Conservation (phyloP, 1,140 invertebrate species). For the Achroia grisella region DNA sequence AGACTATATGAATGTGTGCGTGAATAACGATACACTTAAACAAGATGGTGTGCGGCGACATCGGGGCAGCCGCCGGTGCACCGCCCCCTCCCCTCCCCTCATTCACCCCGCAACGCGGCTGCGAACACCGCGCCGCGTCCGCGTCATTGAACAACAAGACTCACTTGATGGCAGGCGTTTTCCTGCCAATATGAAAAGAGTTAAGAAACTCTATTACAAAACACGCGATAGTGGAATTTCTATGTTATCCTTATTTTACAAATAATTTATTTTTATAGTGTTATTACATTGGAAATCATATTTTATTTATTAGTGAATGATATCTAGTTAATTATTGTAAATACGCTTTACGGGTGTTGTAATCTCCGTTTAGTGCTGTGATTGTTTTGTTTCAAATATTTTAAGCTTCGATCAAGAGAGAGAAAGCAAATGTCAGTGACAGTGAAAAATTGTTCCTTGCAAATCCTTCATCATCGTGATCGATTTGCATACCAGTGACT, state of each 20-base stretch:
- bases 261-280: slow-evolving; percentile 73
- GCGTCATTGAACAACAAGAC: slow-evolving; percentile 73
- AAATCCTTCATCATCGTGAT: slow-evolving; percentile 46
- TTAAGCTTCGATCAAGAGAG: slow-evolving; percentile 46
- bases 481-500: slow-evolving; percentile 47
- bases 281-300: slow-evolving; percentile 61
- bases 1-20: slow-evolving; percentile 42
- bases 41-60: slow-evolving; percentile 51
- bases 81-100: slow-evolving; percentile 45
- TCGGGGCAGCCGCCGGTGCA: slow-evolving; percentile 68
- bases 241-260: slow-evolving; percentile 68
- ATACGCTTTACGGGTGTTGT: slow-evolving; percentile 59
- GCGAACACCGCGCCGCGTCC: slow-evolving; percentile 64
- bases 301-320: slow-evolving; percentile 73
- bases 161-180: slow-evolving; percentile 66
- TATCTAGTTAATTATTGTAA: slow-evolving; percentile 64
- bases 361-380: slow-evolving; percentile 65
- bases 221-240: slow-evolving; percentile 70
- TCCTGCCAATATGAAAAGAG: slow-evolving; percentile 71
- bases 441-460: slow-evolving; percentile 34
- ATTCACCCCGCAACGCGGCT: slow-evolving; percentile 65
- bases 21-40: slow-evolving; percentile 30
- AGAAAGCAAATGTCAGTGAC: slow-evolving; percentile 52
- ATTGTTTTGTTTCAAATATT: slow-evolving; percentile 69
- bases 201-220: slow-evolving; percentile 63